Evolutionary conservation across 2,113 vertebrate species (phyloP).

Genomic region (Haemorhous mexicanus): DNA sequence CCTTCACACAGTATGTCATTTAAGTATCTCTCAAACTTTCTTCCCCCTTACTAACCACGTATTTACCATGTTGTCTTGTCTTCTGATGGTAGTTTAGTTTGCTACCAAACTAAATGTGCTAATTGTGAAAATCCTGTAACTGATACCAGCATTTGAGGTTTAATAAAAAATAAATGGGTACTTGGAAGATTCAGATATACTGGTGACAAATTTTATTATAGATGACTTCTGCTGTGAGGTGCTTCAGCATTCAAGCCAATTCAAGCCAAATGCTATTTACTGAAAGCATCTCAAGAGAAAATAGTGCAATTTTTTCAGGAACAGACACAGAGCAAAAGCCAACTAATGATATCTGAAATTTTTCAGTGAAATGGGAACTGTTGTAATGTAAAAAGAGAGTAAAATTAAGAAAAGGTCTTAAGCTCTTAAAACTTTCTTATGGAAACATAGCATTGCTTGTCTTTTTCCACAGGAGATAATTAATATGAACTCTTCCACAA

Average conservation of each 20-base stretch:
- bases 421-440: not conserved
- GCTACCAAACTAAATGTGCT: not conserved
- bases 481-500: not conserved
- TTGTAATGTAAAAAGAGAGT: not conserved
- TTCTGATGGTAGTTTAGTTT: not conserved
- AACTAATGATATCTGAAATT: not conserved
- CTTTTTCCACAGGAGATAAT: not conserved
- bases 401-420: not conserved
- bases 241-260: not conserved
- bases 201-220: not conserved
- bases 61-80: not conserved
- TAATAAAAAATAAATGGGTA: not conserved
- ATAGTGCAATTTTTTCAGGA: not conserved
- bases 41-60: not conserved
- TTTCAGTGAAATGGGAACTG: not conserved
- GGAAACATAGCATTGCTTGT: fast-evolving
- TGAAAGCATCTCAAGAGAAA: not conserved
- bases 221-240: not conserved
- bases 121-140: not conserved
- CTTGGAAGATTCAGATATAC: not conserved
- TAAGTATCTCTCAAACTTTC: not conserved
- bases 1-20: not conserved
- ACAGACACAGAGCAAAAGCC: not conserved
- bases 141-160: not conserved
- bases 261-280: not conserved